A percentile compares a stretch with the other conserved stretches of the same genome.
phyloP scores from a whole-genome alignment of 2,888 invertebrate genomes.

The Nebria brevicollis region DNA sequence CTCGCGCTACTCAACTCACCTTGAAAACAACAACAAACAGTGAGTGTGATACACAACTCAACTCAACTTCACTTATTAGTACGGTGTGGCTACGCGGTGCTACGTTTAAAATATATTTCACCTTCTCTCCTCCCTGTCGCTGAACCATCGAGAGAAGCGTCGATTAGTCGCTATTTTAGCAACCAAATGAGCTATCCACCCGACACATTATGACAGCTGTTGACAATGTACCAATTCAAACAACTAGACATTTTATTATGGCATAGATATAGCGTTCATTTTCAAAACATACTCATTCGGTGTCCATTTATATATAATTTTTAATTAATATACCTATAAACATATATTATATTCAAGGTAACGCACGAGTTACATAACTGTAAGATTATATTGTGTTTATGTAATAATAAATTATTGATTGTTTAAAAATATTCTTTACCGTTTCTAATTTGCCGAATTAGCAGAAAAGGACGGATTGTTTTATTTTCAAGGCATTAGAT shows the following conservation, averaged over 20 bases:
- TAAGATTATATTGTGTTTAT: not conserved
- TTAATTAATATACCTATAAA: not conserved
- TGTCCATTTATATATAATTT: not conserved
- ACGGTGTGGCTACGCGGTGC: not conserved
- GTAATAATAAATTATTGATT: too few relatives aligned
- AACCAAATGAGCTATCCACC: constrained; percentile 44
- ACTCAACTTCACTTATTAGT: too few relatives aligned
- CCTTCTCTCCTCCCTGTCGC: not conserved
- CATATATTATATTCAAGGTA: not conserved
- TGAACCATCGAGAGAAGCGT: not conserved
- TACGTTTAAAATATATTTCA: constrained; percentile 17
- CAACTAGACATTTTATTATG: not conserved
- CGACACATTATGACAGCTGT: constrained; percentile 45
- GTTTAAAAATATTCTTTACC: too few relatives aligned
- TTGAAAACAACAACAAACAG: constrained; percentile 7
- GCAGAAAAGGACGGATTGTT: too few relatives aligned
- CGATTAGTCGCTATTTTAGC: constrained; percentile 44
- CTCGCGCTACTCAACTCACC: constrained; percentile 5
- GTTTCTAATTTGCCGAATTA: too few relatives aligned
- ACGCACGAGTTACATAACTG: not conserved
- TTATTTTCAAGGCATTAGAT: too few relatives aligned
- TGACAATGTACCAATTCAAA: constrained; percentile 41
- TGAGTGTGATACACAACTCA: not conserved
- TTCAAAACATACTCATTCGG: not conserved
- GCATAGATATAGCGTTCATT: not conserved